Base-by-base conservation (phyloP, 2,888 invertebrate species). In the Cantharis rustica region DNA sequence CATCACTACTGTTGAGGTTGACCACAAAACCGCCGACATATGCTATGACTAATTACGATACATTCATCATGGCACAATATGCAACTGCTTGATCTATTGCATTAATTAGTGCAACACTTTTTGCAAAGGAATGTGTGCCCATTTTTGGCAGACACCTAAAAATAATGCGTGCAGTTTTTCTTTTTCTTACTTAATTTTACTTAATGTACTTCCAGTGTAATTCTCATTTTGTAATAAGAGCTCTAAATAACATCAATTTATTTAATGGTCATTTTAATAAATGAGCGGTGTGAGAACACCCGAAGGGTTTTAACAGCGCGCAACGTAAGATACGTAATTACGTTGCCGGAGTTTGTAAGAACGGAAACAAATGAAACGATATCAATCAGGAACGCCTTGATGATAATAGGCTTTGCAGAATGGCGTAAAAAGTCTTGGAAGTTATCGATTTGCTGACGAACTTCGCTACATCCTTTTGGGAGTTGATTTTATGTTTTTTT, bases 251-350 rank as follows among this genome's bases (percentile, higher is more conserved):
- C 69, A 61, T 69, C 16, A 69, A 61, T 69, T 61, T 27, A 31
- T 69, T 69, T 61, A 17, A 61, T 47, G 64, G 64, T 66, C 64
- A 66, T 63, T 15, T n/a, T 68, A 68, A 68, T 61, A 68, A 72
- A 68, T 68, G 61, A 68, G 61, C 68, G 68, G 62, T 61, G 70
- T 20, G 64, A 61, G 61, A 63, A 31, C 23, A 31, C 77, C 78
- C 77, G 77, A 79, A 82, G 82, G 82, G 81, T 81, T 79, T 80
- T 73, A 75, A 79, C 73, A 75, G 75, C 70, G 76, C 72, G 68
- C 79, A 73, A 69, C 71, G 80, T 79, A 80, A 80, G 75, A 79
- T 83, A 75, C 31, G 27, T 74, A 74, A 74, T 74, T 70, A 69
- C 64, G 63, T 69, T 47, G 62, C 47, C 62, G 70, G 61, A 70